These are phyloP conservation scores for Leptogaster cylindrica DNA, from an alignment of 2,888 invertebrate genomes.

Conservation along the genomic window DNA sequence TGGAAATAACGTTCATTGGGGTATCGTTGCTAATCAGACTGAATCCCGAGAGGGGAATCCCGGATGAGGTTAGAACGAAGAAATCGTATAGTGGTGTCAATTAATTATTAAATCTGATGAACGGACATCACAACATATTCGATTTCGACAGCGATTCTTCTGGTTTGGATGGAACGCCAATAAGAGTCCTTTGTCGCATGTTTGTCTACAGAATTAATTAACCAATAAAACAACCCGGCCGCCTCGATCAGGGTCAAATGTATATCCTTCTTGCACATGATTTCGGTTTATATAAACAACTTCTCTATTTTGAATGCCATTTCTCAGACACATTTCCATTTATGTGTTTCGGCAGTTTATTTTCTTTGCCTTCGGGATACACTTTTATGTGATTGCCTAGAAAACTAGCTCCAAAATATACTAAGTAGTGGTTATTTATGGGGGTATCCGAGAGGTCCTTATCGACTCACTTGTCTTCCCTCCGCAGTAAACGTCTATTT, in stretches of 20 bases:
- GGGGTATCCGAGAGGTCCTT: conserved; percentile 26
- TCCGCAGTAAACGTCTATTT: neutral
- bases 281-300: conserved; percentile 20
- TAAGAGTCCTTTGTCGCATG: neutral
- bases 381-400: conserved; percentile 41
- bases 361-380: conserved; percentile 16
- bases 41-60: conserved; percentile 18
- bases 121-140: conserved; percentile 36
- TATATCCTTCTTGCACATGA: neutral
- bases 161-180: too few species aligned
- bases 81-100: neutral
- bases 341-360: conserved; percentile 28
- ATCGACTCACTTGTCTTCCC: neutral
- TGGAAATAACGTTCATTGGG: conserved; percentile 9
- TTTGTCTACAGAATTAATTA: neutral
- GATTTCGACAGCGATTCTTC: conserved; percentile 24
- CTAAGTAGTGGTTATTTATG: conserved; percentile 33
- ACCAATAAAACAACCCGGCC: neutral
- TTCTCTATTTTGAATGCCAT: conserved; percentile 21
- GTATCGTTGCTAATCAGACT: conserved; percentile 13
- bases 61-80: neutral
- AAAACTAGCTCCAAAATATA: conserved; percentile 27
- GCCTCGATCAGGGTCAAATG: neutral
- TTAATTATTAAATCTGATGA: conserved; percentile 41
- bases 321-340: conserved; percentile 27